Percentiles rank a stretch among this genome's conserved stretches.
phyloP scores from a whole-genome alignment of 2,113 vertebrate genomes.

The Cyanoramphus novaezelandiae region DNA sequence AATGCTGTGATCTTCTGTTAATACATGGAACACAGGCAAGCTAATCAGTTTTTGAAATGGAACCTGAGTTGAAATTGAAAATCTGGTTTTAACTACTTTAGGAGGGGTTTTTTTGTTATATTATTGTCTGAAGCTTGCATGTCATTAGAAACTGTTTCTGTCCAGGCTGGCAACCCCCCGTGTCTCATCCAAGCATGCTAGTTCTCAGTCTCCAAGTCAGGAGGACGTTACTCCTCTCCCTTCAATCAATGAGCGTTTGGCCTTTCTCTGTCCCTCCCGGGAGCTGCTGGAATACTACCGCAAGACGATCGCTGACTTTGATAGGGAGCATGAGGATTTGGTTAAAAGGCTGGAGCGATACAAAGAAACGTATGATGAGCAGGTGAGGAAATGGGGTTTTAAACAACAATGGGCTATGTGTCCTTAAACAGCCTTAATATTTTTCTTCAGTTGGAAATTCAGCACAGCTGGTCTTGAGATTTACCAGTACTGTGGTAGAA shows the following conservation, averaged over 20 bases:
- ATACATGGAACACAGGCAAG: neutral
- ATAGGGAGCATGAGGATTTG: constrained; percentile 89
- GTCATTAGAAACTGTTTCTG: neutral
- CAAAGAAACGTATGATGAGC: constrained; percentile 80
- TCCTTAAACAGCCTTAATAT: neutral
- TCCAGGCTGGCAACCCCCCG: neutral
- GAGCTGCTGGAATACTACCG: constrained; percentile 93
- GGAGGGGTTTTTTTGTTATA: neutral
- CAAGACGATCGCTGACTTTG: constrained; percentile 87
- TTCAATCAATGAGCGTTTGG: constrained; percentile 83
- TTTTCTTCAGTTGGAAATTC: neutral
- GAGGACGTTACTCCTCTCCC: constrained; percentile 80
- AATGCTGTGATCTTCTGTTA: fast-evolving
- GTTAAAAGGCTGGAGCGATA: constrained; percentile 86
- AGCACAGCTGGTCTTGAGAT: neutral
- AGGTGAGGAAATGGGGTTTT: constrained; percentile 72
- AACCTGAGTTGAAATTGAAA: neutral
- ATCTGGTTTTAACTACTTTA: neutral
- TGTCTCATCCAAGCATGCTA: neutral
- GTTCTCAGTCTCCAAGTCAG: neutral
- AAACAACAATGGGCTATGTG: fast-evolving
- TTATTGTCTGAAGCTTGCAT: neutral
- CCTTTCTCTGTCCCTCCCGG: constrained; percentile 82
- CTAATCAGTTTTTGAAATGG: neutral
- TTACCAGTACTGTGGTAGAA: neutral